Conservation (phyloP, 2,113 vertebrate species). For the Corythornis madagascariensis region DNA sequence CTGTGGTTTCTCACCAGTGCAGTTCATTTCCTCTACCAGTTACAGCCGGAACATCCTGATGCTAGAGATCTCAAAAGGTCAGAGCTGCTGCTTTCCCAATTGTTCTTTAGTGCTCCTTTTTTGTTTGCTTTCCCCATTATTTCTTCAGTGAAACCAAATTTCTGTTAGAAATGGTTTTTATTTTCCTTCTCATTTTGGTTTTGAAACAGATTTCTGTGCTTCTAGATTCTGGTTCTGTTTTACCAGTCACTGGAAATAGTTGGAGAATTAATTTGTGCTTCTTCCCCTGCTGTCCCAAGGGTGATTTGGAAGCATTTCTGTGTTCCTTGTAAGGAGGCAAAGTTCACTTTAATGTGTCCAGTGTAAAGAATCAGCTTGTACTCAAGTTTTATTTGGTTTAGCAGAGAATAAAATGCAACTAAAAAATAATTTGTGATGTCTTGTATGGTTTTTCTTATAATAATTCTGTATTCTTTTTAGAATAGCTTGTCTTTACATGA, state of each 20-base stretch:
- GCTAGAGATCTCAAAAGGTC: not conserved
- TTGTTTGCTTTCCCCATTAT: not conserved
- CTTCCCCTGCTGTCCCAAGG: not conserved
- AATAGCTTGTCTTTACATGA: not conserved
- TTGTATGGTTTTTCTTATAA: not conserved
- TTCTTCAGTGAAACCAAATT: not conserved
- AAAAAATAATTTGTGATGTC: slow-evolving; percentile 16
- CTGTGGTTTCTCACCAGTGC: not conserved
- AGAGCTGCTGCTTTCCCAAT: not conserved
- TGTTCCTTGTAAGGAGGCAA: not conserved
- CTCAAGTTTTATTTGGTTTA: not conserved
- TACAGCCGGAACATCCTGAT: not conserved
- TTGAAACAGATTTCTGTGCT: not conserved
- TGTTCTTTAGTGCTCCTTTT: not conserved
- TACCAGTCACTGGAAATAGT: not conserved
- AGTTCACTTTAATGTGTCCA: not conserved
- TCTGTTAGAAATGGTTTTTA: not conserved
- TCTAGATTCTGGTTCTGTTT: not conserved
- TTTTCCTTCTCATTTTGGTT: not conserved
- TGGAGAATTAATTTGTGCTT: not conserved
- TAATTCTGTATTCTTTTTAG: slow-evolving; percentile 7
- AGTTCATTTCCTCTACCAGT: not conserved
- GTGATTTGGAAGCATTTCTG: not conserved
- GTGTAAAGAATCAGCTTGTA: not conserved
- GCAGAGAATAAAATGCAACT: not conserved